These are phyloP conservation scores for Syngnathus floridae DNA, from an alignment of 2,113 vertebrate species.

Conservation along the genomic window DNA sequence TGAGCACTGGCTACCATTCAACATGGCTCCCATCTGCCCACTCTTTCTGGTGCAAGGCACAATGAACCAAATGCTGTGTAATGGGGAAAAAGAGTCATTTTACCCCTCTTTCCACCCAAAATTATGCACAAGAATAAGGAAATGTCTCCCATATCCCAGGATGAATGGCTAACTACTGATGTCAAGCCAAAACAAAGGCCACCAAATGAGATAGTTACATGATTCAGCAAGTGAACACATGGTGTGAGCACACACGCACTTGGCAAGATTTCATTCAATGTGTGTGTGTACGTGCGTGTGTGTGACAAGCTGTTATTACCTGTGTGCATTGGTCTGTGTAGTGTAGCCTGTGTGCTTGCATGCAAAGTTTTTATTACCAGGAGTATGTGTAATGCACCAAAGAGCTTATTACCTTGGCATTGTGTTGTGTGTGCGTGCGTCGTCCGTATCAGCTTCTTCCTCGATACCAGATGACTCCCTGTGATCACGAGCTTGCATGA, in stretches of 20 bases:
- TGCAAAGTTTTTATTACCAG: slow-evolving; percentile 42
- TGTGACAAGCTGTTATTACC: slow-evolving; percentile 46
- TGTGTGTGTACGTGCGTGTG: slow-evolving; percentile 19
- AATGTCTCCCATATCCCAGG: slow-evolving; percentile 39
- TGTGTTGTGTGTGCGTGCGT: slow-evolving; percentile 12
- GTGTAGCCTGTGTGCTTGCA: slow-evolving; percentile 17
- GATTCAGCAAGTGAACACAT: slow-evolving; percentile 12
- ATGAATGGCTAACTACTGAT: slow-evolving; percentile 29
- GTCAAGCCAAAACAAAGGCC: slow-evolving; percentile 13
- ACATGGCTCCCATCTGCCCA: slow-evolving; percentile 46
- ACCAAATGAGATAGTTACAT: slow-evolving; percentile 19
- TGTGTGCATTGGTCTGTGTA: slow-evolving; percentile 45
- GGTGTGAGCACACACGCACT: slow-evolving; percentile 18
- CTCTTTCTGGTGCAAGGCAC: slow-evolving; percentile 36
- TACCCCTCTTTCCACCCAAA: slow-evolving; percentile 28
- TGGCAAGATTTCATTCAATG: slow-evolving; percentile 42
- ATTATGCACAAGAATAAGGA: slow-evolving; percentile 33
- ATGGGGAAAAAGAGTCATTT: slow-evolving; percentile 43
- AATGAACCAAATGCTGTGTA: slow-evolving; percentile 38
- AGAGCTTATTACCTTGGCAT: slow-evolving; percentile 33
- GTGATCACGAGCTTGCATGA: slow-evolving; percentile 23
- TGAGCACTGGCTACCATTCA: slow-evolving; percentile 61
- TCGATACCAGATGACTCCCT: slow-evolving; percentile 26
- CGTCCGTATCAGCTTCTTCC: slow-evolving; percentile 21
- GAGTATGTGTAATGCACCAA: slow-evolving; percentile 40